Percentiles rank a stretch among this genome's conserved stretches.
Conservation (phyloP, 2,113 vertebrate species). For the Salminus brasiliensis region DNA sequence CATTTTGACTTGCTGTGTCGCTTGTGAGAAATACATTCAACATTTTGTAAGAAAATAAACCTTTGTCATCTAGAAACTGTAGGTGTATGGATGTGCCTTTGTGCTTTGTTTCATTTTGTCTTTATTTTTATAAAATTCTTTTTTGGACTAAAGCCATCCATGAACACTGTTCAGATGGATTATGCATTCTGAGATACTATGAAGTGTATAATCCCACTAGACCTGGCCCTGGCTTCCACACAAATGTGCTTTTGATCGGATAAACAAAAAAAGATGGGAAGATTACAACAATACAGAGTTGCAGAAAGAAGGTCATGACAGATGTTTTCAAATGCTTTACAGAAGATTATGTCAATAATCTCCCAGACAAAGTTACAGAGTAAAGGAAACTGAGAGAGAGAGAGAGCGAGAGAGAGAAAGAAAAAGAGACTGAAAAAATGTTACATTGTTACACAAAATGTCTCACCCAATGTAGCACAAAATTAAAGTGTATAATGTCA, state of each 20-base stretch:
- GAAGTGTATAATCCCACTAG: neutral
- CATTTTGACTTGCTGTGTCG: too few relatives aligned
- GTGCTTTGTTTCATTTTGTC: neutral
- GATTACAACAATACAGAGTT: neutral
- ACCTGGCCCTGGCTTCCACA: neutral
- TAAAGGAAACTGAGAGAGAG: neutral
- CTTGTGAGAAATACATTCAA: too few relatives aligned
- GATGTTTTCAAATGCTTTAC: neutral
- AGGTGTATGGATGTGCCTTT: too few relatives aligned
- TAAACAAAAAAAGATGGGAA: neutral
- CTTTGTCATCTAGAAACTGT: too few relatives aligned
- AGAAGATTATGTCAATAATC: constrained; percentile 3
- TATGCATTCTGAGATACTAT: neutral
- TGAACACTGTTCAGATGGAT: neutral
- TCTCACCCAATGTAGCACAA: too few relatives aligned
- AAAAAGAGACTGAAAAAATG: neutral
- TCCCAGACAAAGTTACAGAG: neutral
- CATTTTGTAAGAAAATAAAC: too few relatives aligned
- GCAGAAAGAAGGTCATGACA: neutral
- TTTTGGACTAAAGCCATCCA: neutral
- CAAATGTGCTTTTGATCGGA: neutral
- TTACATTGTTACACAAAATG: neutral
- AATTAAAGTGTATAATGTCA: too few relatives aligned
- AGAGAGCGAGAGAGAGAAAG: neutral
- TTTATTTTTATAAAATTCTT: neutral